Percentiles rank a stretch among this genome's conserved stretches.
Conservation (phyloP, 2,113 vertebrate species). For the Hyla sarda region DNA sequence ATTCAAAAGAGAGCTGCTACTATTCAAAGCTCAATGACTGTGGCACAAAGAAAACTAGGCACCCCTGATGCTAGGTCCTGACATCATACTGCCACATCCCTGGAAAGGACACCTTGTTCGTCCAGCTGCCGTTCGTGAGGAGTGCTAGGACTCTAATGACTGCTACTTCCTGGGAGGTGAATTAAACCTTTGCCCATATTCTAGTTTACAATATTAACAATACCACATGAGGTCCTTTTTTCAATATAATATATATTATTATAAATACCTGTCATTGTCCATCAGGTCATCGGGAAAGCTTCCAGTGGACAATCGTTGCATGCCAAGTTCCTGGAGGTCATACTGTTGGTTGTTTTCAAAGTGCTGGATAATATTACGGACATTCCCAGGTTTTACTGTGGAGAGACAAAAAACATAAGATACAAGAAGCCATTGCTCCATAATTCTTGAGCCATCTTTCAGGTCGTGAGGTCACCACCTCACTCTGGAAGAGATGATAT, state of each 20-base stretch:
- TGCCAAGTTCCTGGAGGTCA: constrained; percentile 71
- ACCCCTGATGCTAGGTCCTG: background rate
- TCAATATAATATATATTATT: background rate
- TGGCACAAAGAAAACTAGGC: too few relatives aligned
- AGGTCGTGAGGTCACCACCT: background rate
- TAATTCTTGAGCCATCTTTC: background rate
- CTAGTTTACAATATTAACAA: background rate
- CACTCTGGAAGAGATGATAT: background rate
- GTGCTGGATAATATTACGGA: constrained; percentile 94
- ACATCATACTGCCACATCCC: background rate
- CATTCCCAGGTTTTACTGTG: constrained; percentile 84
- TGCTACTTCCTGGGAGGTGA: too few relatives aligned
- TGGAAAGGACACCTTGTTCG: too few relatives aligned
- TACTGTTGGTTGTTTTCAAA: constrained; percentile 86
- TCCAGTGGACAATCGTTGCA: constrained; percentile 81
- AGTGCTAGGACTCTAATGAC: background rate
- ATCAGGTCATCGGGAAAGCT: constrained; percentile 87
- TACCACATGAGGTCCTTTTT: background rate
- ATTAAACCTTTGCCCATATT: background rate
- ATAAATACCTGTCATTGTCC: constrained; percentile 73
- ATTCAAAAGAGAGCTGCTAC: too few relatives aligned
- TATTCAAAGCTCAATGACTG: background rate
- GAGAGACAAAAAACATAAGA: background rate
- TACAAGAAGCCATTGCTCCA: background rate
- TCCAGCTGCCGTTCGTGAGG: background rate